Evolutionary conservation across 2,797 vertebrate genomes (phyloP).

Genomic region (Perodicticus potto): DNA sequence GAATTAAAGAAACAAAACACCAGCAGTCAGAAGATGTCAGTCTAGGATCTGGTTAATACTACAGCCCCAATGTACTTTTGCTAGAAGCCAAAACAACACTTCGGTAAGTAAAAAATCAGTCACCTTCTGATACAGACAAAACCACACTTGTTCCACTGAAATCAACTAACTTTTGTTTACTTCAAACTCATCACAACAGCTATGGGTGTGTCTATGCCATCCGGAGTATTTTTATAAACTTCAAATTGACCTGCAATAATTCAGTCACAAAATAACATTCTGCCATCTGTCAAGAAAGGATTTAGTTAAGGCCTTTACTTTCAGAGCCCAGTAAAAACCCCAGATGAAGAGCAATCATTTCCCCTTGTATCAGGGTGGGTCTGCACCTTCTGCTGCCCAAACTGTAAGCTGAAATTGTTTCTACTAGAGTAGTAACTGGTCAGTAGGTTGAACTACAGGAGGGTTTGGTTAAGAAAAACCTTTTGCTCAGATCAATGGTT

Average conservation of each 20-base stretch:
- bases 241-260: neutral
- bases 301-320: conserved; percentile 25
- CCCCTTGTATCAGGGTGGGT: neutral
- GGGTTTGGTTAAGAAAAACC: neutral
- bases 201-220: neutral
- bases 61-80: too few relatives aligned
- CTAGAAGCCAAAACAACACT: neutral
- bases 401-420: neutral
- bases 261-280: neutral
- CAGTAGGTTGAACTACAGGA: neutral
- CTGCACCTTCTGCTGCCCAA: neutral
- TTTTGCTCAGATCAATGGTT: neutral
- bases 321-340: neutral
- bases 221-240: neutral
- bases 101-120: neutral
- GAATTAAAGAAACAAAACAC: too few relatives aligned
- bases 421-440: neutral
- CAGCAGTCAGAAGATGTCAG: neutral
- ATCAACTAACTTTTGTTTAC: neutral
- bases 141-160: neutral
- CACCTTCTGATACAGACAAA: neutral
- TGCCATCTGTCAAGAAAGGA: neutral
- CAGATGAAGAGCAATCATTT: neutral
- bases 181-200: neutral
- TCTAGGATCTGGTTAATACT: too few relatives aligned